A percentile compares a stretch with the other conserved stretches of the same genome.
phyloP scores from a whole-genome alignment of 2,113 vertebrate species.

The Siniperca knerii region DNA sequence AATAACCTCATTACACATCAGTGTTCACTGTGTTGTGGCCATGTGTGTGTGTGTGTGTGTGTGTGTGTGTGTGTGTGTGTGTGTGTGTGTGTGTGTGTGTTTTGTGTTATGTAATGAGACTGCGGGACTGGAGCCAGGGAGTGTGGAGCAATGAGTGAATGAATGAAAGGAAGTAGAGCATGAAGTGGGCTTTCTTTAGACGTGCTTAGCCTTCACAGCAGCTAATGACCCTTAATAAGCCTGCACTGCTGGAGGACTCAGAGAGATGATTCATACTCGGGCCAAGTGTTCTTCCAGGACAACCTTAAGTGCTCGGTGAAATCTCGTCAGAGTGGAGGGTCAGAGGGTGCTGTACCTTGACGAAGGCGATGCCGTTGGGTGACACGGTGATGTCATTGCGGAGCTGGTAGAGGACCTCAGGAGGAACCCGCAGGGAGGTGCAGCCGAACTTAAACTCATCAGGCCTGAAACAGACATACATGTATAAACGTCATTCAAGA shows the following conservation, averaged over 20 bases:
- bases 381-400: conserved; percentile 96
- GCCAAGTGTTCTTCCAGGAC: neutral
- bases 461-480: conserved; percentile 80
- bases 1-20: conserved; percentile 21
- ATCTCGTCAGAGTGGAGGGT: neutral
- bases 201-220: neutral
- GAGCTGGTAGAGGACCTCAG: conserved; percentile 93
- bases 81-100: neutral
- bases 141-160: conserved; percentile 4
- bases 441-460: conserved; percentile 98
- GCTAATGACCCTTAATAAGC: conserved; percentile 14
- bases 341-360: conserved; percentile 88
- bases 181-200: conserved; percentile 1
- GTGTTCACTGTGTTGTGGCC: neutral
- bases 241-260: neutral
- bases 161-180: conserved; percentile 27
- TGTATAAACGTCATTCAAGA: no score
- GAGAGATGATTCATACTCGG: neutral
- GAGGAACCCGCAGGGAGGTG: conserved; percentile 92
- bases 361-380: conserved; percentile 94
- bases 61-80: neutral
- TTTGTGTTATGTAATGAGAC: conserved; percentile 29
- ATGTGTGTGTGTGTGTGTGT: neutral
- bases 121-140: conserved; percentile 10
- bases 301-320: neutral